Base-by-base conservation (phyloP, 2,797 vertebrate species). In the Amazona ochrocephala region DNA sequence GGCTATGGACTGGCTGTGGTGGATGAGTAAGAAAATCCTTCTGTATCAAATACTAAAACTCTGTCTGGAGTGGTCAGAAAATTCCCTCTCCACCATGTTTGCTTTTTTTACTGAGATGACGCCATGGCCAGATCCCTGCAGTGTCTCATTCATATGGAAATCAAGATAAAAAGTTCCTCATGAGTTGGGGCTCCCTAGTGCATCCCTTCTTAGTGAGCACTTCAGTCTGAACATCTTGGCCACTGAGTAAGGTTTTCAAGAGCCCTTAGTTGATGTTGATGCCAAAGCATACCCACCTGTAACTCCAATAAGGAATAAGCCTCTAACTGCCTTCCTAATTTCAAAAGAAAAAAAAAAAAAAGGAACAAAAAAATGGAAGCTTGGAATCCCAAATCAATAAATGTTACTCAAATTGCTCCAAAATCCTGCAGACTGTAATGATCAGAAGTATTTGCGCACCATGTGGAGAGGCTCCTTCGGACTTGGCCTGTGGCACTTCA, bases 171-270 rank as follows among this genome's bases (percentile, higher is more conserved):
- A 5, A 2, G 0, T 19, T 72, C 7, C 3, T 71, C 2, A 4
- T 23, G 1, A 34, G 3, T 0, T 76, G 12, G 1, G 15, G 1
- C 1, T 76, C 10, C 7, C 5, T 44, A 32, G 5, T 12, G 4
- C 16, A 76, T 51, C 7, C 62, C 19, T 60, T 76, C 21, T 34
- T 58, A 72, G 10, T 67, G 72, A 72, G 9, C 11, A 51, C 22
- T n/a, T 50, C 5, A 18, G 4, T n/a, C 16, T 51, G 30, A 56
- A 32, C 30, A 47, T 27, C 48, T 47, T 84, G 61, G 19, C 23
- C 13, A 60, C 21, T 32, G 17, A 73, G 12, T 73, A 32, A 39
- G 4, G 13, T 78, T 73, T 78, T 47, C 26, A 62, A 67, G 12
- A 47, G 13, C 13, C 24, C 54, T 42, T 81, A 44, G 10, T 39